Evolutionary conservation across 92 coral and sea anemone genomes (phyloP).

Genomic region (Meandrina meandrites): DNA sequence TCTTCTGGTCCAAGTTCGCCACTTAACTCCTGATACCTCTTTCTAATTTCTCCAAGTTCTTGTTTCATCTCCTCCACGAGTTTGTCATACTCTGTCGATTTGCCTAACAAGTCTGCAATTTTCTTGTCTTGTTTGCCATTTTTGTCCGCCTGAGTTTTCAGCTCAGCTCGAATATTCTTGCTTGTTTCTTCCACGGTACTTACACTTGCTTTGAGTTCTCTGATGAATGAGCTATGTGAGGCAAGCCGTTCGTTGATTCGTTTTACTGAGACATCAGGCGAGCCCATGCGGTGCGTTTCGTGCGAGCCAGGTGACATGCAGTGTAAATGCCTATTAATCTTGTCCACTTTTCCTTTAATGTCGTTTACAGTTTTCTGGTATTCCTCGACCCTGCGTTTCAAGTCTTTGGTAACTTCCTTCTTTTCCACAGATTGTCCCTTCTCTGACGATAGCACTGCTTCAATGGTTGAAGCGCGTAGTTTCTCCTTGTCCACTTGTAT

Average conservation of each 20-base stretch:
- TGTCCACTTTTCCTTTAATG: conserved; percentile 74
- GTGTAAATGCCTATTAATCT: conserved; percentile 74
- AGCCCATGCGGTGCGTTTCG: conserved; percentile 37
- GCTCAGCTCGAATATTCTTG: conserved; percentile 59
- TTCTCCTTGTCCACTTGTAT: conserved; percentile 79
- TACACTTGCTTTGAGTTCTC: conserved; percentile 76
- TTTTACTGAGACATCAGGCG: conserved; percentile 55
- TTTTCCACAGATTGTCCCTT: conserved; percentile 66
- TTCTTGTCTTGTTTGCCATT: conserved; percentile 74
- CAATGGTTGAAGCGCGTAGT: conserved; percentile 76
- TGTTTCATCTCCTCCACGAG: conserved; percentile 70
- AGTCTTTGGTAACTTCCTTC: conserved; percentile 65
- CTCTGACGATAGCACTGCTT: conserved; percentile 72
- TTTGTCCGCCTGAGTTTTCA: conserved; percentile 63
- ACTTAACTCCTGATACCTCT: conserved; percentile 66
- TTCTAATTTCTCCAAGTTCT: conserved; percentile 74
- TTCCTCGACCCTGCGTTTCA: conserved; percentile 76
- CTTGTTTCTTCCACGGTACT: conserved; percentile 74
- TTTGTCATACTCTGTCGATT: conserved; percentile 72
- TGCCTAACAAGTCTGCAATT: conserved; percentile 60
- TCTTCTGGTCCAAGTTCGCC: conserved; percentile 54
- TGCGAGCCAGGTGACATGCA: conserved; percentile 60
- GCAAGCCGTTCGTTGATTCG: conserved; percentile 61
- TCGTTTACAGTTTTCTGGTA: conserved; percentile 86
- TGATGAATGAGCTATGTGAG: conserved; percentile 62